Evolutionary conservation across 2,113 vertebrate genomes (phyloP).

Genomic region (Oceanodroma tethys): DNA sequence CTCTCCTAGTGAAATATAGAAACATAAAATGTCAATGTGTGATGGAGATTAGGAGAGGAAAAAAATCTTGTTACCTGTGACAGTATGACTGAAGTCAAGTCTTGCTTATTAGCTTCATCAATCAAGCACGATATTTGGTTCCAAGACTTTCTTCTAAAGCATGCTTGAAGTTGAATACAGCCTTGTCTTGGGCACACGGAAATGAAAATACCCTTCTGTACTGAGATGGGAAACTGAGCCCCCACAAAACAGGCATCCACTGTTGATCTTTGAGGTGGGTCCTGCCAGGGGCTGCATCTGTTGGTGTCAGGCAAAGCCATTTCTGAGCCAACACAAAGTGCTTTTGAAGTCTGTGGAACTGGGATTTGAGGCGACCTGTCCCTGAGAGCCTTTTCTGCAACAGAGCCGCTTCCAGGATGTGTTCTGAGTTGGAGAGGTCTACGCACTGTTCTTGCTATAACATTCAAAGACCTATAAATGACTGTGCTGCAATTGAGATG

Average conservation of each 20-base stretch:
- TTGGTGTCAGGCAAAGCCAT: not conserved
- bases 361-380: not conserved
- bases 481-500: not conserved
- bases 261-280: not conserved
- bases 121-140: not conserved
- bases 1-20: not conserved
- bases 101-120: conserved; percentile 15
- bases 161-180: not conserved
- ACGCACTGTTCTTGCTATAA: not conserved
- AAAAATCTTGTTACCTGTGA: conserved; percentile 11
- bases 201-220: not conserved
- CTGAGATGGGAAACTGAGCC: not conserved
- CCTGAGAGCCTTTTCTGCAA: not conserved
- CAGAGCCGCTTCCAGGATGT: not conserved
- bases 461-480: not conserved
- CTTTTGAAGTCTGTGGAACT: not conserved
- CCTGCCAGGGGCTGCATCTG: not conserved
- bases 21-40: not conserved
- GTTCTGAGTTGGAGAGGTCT: not conserved
- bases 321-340: not conserved
- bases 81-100: not conserved
- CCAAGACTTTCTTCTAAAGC: not conserved
- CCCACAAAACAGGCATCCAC: not conserved
- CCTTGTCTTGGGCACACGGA: not conserved
- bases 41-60: not conserved